phyloP scores from a whole-genome alignment of 1,140 invertebrate genomes.

The Phocides pigmalion region DNA sequence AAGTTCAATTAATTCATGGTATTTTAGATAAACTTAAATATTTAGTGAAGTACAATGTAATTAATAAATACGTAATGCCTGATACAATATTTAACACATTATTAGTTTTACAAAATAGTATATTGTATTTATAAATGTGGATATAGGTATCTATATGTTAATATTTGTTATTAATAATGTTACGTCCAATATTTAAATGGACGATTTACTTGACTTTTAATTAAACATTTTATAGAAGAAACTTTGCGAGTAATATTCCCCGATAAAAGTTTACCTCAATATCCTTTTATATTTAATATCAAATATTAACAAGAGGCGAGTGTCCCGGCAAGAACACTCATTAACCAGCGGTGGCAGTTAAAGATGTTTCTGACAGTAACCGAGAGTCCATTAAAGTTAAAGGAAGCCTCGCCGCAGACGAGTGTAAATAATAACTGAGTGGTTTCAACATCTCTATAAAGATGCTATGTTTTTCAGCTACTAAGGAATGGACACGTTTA shows the following conservation, averaged over 20 bases:
- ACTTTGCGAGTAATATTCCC: constrained; percentile 18
- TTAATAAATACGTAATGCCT: no score
- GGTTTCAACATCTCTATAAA: constrained; percentile 38
- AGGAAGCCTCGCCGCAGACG: constrained; percentile 46
- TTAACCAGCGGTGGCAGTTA: constrained; percentile 51
- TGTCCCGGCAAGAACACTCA: constrained; percentile 41
- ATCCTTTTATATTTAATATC: constrained; percentile 34
- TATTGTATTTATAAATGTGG: no score
- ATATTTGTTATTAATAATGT: no score
- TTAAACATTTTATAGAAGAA: constrained; percentile 2
- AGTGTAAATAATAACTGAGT: constrained; percentile 69
- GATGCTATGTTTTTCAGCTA: constrained; percentile 31
- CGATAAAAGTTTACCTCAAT: constrained; percentile 29
- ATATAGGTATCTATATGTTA: no score
- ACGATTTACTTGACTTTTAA: background rate
- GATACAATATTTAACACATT: no score
- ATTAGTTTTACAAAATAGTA: no score
- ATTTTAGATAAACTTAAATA: no score
- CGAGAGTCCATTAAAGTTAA: constrained; percentile 59
- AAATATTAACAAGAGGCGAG: constrained; percentile 33
- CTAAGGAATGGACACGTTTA: constrained; percentile 2
- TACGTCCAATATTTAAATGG: background rate
- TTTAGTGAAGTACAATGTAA: no score
- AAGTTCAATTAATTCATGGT: no score
- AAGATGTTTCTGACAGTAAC: constrained; percentile 67